phyloP scores from a whole-genome alignment of 2,797 vertebrate genomes.

The Sphaeramia orbicularis region DNA sequence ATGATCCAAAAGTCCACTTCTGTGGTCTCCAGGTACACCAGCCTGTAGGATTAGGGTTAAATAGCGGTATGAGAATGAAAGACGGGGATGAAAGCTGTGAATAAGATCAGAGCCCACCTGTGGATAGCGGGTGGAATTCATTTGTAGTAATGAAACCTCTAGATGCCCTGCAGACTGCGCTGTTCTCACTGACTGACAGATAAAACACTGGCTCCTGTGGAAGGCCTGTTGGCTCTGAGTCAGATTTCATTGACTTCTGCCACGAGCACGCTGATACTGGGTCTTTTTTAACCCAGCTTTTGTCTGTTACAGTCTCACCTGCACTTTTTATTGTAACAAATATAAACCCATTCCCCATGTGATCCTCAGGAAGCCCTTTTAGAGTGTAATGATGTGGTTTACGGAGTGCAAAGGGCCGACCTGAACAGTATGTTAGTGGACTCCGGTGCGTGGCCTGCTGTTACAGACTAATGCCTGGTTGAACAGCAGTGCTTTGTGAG shows the following conservation, averaged over 20 bases:
- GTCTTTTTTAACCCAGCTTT: constrained; percentile 41
- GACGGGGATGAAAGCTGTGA: constrained; percentile 24
- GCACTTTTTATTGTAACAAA: too few relatives aligned
- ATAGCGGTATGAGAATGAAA: constrained; percentile 31
- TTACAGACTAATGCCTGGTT: constrained; percentile 48
- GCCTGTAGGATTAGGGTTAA: too few relatives aligned
- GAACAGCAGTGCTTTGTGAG: constrained; percentile 75
- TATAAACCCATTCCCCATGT: too few relatives aligned
- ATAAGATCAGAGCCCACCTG: constrained; percentile 38
- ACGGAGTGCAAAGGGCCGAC: neutral
- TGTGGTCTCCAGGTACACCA: too few relatives aligned
- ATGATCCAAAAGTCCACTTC: too few relatives aligned
- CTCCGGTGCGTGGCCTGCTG: constrained; percentile 24
- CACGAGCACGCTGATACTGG: constrained; percentile 14
- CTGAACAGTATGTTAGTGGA: neutral
- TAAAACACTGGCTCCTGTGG: constrained; percentile 33
- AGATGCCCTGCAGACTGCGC: constrained; percentile 8
- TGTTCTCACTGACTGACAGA: constrained; percentile 11
- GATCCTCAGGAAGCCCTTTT: too few relatives aligned
- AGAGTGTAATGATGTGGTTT: neutral
- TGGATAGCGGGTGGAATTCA: neutral
- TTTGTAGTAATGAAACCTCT: neutral
- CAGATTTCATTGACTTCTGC: constrained; percentile 40
- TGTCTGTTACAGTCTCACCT: too few relatives aligned
- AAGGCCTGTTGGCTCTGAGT: constrained; percentile 31